Evolutionary conservation across 2,888 invertebrate species (phyloP), one percentile per base, ranked within the genome.

Genomic region (Temnothorax unifasciatus): DNA sequence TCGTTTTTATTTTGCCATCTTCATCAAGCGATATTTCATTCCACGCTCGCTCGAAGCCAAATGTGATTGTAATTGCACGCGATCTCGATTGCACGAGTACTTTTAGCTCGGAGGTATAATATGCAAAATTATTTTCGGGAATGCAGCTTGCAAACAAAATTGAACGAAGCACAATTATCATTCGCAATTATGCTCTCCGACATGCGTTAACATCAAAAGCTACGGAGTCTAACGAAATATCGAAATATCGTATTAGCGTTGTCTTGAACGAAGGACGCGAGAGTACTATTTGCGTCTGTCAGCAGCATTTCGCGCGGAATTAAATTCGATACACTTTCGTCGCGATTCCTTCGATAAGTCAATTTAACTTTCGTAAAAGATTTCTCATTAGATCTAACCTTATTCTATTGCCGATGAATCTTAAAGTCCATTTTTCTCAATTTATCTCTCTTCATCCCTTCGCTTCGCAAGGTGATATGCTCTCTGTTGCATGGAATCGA

Each of bases 331-430:
- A 50, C 34, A 59, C 44, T 59, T 25, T 18, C 13, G 8, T 47
- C 50, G 71, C 13, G 25, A 81, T 57, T 59, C 34, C 21, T 38
- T 71, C 71, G 21, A 81, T 71, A 47, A 71, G 21, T 47, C 79
- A 71, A 81, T 81, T 71, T 47, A 71, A 81, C 79, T 71, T 71
- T 61, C 8, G 18, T 38, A 25, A 50, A 59, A 61, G 71, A 81
- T 81, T 71, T 71, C 50, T 81, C 79, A 38, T 81, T 81, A 81
- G 47, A 71, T 71, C 50, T 15, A 57, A 34, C 18, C 18, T 18
- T 34, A 73, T 81, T 34, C 6, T 81, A 81, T 59, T 59, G 44
- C 34, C 69, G 18, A 34, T 18, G 13, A 47, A 34, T 44, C 52
- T 76, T 69, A 52, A 77, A 50, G 6, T 21, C 29, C 29, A n/a